Conservation (phyloP, 2,113 vertebrate genomes). For the Lampris megalopsis region DNA sequence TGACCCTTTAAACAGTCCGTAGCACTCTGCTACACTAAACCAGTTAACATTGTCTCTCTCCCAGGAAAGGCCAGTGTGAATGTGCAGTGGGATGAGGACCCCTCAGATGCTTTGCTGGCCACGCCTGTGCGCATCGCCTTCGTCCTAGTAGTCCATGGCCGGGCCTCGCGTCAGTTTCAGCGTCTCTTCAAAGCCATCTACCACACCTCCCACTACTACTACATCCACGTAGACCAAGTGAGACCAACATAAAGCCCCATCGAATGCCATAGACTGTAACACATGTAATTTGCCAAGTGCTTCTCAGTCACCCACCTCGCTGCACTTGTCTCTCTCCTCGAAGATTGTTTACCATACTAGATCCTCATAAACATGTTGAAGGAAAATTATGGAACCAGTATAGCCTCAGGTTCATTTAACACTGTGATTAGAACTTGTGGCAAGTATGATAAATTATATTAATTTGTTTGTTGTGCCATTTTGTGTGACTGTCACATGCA, state of each 20-base stretch:
- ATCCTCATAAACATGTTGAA: too few species aligned
- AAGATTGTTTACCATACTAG: too few species aligned
- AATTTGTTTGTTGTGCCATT: too few species aligned
- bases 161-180: conserved; percentile 92
- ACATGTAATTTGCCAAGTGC: too few species aligned
- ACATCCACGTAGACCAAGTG: conserved; percentile 98
- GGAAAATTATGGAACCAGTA: too few species aligned
- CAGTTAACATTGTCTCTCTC: background rate
- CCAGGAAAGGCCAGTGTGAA: conserved; percentile 92
- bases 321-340: too few species aligned
- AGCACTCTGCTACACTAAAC: background rate
- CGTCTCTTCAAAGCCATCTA: conserved; percentile 98
- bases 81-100: conserved; percentile 91
- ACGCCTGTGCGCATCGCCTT: conserved; percentile 91
- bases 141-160: conserved; percentile 94
- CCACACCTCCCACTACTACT: conserved; percentile 97
- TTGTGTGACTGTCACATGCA: too few species aligned
- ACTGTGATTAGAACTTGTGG: too few species aligned
- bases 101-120: conserved; percentile 79
- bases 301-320: too few species aligned
- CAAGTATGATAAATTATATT: too few species aligned
- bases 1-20: too few species aligned
- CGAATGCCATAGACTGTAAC: background rate
- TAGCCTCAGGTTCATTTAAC: too few species aligned
- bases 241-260: background rate